Evolutionary conservation across 2,113 vertebrate genomes (phyloP).

Genomic region (Calyptomena viridis): DNA sequence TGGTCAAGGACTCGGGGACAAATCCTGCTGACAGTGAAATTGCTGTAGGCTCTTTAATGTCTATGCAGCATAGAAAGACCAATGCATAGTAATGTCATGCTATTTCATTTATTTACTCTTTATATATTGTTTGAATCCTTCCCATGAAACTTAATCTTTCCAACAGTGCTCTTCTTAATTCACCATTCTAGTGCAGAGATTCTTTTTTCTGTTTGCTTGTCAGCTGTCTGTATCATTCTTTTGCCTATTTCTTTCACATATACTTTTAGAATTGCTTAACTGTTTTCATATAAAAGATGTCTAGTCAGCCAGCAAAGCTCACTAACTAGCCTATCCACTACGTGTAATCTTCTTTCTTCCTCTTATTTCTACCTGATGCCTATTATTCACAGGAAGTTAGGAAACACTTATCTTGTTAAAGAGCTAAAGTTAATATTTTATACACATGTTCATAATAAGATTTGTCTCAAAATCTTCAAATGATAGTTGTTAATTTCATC

Average conservation of each 20-base stretch:
- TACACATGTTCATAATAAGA: background rate
- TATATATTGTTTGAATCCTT: constrained; percentile 4
- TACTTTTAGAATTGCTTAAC: background rate
- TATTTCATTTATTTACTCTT: constrained; percentile 26
- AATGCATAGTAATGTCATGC: background rate
- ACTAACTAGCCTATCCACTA: background rate
- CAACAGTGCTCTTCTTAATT: background rate
- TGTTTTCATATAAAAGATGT: background rate
- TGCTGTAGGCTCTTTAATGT: background rate
- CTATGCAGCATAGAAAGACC: background rate
- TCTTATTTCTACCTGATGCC: background rate
- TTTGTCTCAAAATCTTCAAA: background rate
- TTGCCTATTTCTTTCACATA: background rate
- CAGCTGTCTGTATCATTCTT: background rate
- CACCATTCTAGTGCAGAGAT: background rate
- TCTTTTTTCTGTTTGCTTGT: background rate
- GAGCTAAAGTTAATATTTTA: background rate
- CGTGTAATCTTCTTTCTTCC: background rate
- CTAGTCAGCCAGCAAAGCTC: background rate
- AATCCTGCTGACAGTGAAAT: constrained; percentile 29
- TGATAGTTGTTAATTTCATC: background rate
- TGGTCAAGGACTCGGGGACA: constrained; percentile 52
- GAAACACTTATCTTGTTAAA: background rate
- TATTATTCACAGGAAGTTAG: background rate
- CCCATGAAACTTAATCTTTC: background rate